Base-by-base conservation (phyloP, 2,113 vertebrate genomes). In the Leptobrachium leishanense region DNA sequence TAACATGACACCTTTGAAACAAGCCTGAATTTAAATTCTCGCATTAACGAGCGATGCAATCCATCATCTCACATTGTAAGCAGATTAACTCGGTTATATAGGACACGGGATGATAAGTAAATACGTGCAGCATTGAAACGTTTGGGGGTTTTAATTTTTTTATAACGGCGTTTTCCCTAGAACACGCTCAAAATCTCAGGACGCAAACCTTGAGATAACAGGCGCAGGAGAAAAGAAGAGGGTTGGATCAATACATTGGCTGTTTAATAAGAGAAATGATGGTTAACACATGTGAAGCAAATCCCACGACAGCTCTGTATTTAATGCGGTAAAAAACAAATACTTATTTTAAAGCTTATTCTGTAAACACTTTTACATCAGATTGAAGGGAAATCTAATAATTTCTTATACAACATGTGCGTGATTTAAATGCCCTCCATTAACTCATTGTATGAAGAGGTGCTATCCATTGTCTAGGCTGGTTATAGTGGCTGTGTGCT, bases 1-100 rank as follows among this genome's bases (percentile, higher is more conserved):
- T 82, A 83, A 85, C 79, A 84, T 81, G 83, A 85, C 79, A 82
- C 82, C 31, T 79, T 55, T 72, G 44, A 39, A 79, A 43, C 63
- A 43, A 50, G 13, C 42, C 46, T 15, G 54, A 68, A 74, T 68
- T 57, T 13, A 81, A 68, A 81, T 74, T 63, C 20, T 62, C 64
- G 6, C 72, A 73, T 64, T 85, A 83, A 89, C 81, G 86, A 46
- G 42, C 39, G 11, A 74, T 55, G n/a, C 7, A 74, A 68, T 77
- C 76, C 70, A 62, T 80, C 78, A 74, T 41, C 3, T 20, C 43
- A 70, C 12, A 31, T 43, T 63, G 43, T 72, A 65, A 72, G 43
- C 77, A 79, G 31, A 53, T 73, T 59, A 55, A 41, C n/a, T 44
- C 63, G 57, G 59, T 50, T 72, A 79, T 79, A 55, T 50, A 57